phyloP scores from a whole-genome alignment of 2,797 vertebrate species.

The Diplodus sargus region DNA sequence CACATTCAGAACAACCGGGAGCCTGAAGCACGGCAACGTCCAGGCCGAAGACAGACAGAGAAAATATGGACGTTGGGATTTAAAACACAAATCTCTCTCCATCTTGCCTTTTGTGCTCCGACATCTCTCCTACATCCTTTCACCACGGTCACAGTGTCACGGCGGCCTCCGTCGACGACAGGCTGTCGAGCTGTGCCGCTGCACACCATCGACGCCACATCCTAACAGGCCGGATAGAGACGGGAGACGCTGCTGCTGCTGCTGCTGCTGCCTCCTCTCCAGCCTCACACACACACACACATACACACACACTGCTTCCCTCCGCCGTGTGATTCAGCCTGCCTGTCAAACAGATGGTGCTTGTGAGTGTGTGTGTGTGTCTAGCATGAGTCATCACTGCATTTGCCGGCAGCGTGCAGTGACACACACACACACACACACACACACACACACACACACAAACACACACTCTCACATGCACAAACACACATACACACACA shows the following conservation, averaged over 20 bases:
- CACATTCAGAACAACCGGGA: conserved; percentile 6
- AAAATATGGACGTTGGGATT: neutral
- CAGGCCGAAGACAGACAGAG: neutral
- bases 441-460: conserved; percentile 38
- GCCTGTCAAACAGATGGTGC: conserved; percentile 63
- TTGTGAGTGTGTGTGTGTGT: conserved; percentile 59
- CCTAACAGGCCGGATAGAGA: conserved; percentile 28
- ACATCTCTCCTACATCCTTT: conserved; percentile 54
- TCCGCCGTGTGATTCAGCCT: conserved; percentile 57
- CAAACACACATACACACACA: too few species aligned
- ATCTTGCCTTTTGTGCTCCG: conserved; percentile 40
- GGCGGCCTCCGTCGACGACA: conserved; percentile 17
- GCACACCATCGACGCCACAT: conserved; percentile 20
- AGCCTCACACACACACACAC: conserved; percentile 11
- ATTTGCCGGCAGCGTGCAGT: conserved; percentile 78
- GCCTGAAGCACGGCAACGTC: neutral
- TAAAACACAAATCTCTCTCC: conserved; percentile 2
- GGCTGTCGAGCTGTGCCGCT: conserved; percentile 25
- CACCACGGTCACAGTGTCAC: conserved; percentile 47
- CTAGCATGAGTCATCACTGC: conserved; percentile 87
- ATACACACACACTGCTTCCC: conserved; percentile 30
- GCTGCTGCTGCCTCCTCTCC: neutral
- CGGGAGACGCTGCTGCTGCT: conserved; percentile 22
- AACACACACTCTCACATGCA: conserved; percentile 29
- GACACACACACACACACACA: conserved; percentile 24